Evolutionary conservation across 1,140 invertebrate species (phyloP), one percentile per base, ranked within the genome.

Genomic region (Trissolcus basalis): DNA sequence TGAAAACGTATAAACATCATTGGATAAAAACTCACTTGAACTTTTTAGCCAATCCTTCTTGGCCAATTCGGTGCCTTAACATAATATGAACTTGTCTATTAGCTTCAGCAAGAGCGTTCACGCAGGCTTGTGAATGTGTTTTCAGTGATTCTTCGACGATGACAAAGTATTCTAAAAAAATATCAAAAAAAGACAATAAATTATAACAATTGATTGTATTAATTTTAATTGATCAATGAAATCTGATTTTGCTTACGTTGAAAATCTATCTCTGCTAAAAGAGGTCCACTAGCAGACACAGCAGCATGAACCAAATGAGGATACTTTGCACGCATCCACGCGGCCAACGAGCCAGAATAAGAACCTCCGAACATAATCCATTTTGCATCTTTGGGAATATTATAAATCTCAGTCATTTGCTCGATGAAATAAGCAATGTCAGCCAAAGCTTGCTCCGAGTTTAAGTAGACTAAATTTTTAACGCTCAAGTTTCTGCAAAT

Each of bases 351-450:
- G 47, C 96, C 97, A 2, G 96, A 93, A 87, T 98, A 98, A 0
- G 95, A 97, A 1, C 97, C 96, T 27, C 97, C 97, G 86, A 98
- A 97, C 1, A 92, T 92, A 64, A 98, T 93, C 94, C 96, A 97
- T 89, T 96, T 96, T n/a, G 91, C 91, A 14, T 89, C 82, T 9
- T 82, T 80, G 0, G 87, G 85, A 39, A 96, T 86, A 27, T 92
- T 90, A 63, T 93, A 91, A 75, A 92, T 84, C 5, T 86, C 64
- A 78, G 92, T 93, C 90, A 94, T 94, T 45, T 85, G 90, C 49
- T 84, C 78, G 27, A 96, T 94, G 81, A 98, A 98, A 59, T 91
- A 89, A 0, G 96, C 95, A 48, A 97, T 87, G 88, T 98, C 96
- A 10, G 93, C 95, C 32, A 98, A 86, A 0, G 96, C 96, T 89